Percentiles rank a stretch among this genome's conserved stretches.
Evolutionary conservation across 1,140 invertebrate genomes (phyloP).

Genomic region (Epicauta chinensis): DNA sequence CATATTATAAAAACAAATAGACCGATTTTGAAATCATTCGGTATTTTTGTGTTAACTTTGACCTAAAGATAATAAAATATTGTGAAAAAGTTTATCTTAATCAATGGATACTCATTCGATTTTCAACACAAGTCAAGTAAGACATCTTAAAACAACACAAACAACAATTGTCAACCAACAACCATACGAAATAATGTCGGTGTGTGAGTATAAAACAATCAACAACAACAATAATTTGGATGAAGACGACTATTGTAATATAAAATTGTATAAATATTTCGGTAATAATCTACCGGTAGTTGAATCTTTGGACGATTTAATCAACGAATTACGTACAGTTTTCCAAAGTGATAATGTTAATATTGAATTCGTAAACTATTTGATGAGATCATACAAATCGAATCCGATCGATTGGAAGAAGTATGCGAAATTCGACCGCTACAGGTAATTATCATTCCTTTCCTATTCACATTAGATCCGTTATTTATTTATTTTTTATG

Average conservation of each 20-base stretch:
- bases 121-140: not conserved
- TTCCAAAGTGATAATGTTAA: constrained; percentile 77
- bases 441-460: constrained; percentile 63
- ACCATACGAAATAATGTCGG: constrained; percentile 18
- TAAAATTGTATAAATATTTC: constrained; percentile 30
- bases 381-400: constrained; percentile 83
- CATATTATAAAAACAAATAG: too few species aligned
- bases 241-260: constrained; percentile 22
- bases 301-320: constrained; percentile 62
- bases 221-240: constrained; percentile 11
- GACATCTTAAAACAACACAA: constrained; percentile 9
- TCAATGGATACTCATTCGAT: not conserved
- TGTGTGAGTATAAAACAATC: constrained; percentile 24
- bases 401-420: constrained; percentile 88
- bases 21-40: constrained; percentile 6
- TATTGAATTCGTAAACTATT: constrained; percentile 76
- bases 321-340: constrained; percentile 63
- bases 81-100: constrained; percentile 2
- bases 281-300: constrained; percentile 33
- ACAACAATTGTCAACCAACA: not conserved
- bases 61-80: constrained; percentile 9
- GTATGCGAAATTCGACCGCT: constrained; percentile 90
- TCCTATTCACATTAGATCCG: too few species aligned
- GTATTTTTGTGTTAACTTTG: constrained; percentile 12
- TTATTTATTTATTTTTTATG: too few species aligned